Conservation (phyloP, 2,797 vertebrate genomes). For the Stomatorhinus walkeri region DNA sequence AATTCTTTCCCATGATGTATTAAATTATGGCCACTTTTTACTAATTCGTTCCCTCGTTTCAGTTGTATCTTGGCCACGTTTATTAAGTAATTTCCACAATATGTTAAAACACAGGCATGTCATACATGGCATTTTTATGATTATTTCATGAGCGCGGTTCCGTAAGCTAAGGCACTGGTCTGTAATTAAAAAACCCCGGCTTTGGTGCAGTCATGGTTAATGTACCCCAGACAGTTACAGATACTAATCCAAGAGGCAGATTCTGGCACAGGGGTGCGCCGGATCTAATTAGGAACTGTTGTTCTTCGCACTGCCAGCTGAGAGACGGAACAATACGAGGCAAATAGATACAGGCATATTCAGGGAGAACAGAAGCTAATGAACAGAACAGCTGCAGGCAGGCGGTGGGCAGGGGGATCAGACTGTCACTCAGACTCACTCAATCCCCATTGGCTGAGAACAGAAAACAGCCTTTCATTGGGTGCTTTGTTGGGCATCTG, state of each 20-base stretch:
- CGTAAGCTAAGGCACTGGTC: background rate
- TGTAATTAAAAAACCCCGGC: background rate
- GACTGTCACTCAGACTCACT: background rate
- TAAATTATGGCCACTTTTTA: background rate
- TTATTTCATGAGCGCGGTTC: background rate
- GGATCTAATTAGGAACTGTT: constrained; percentile 27
- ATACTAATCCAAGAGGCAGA: constrained; percentile 30
- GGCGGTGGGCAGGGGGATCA: background rate
- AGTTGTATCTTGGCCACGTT: background rate
- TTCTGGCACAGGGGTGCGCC: background rate
- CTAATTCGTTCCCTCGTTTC: background rate
- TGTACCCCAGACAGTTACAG: constrained; percentile 23
- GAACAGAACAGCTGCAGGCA: background rate
- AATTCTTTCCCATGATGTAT: background rate
- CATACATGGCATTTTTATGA: background rate
- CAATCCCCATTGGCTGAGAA: background rate
- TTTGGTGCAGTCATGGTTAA: background rate
- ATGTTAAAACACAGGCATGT: background rate
- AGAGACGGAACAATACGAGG: background rate
- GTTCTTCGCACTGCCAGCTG: constrained; percentile 19
- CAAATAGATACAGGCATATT: constrained; percentile 3
- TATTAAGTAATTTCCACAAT: background rate
- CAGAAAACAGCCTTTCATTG: background rate
- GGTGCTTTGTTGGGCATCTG: background rate
- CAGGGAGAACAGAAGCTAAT: background rate